phyloP scores from a whole-genome alignment of 2,888 invertebrate species.

The Tenthredo mesomela region DNA sequence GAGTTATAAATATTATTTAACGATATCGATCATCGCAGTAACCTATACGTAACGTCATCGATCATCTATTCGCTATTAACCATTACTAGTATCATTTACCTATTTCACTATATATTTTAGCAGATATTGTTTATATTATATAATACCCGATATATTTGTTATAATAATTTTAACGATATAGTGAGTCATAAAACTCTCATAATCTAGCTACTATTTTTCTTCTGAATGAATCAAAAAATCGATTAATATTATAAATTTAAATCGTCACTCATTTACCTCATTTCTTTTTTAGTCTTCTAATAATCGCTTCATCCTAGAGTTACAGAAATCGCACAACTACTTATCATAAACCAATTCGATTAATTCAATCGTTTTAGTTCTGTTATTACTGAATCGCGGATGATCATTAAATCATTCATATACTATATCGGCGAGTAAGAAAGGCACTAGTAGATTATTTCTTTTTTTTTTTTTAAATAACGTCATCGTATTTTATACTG shows the following conservation, averaged over 20 bases:
- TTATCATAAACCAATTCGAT: background rate
- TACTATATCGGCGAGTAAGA: constrained; percentile 38
- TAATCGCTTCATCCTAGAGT: background rate
- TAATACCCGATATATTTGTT: background rate
- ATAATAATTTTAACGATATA: background rate
- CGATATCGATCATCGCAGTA: constrained; percentile 14
- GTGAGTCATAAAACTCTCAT: background rate
- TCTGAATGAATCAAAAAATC: constrained; percentile 5
- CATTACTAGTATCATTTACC: constrained; percentile 22
- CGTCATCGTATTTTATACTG: constrained; percentile 24
- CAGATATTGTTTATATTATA: background rate
- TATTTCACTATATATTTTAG: background rate
- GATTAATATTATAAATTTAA: background rate
- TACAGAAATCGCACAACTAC: background rate
- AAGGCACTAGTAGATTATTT: constrained; percentile 37
- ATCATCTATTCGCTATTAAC: constrained; percentile 40
- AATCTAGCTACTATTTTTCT: background rate
- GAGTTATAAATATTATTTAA: constrained; percentile 48
- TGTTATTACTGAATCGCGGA: background rate
- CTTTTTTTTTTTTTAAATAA: constrained; percentile 22
- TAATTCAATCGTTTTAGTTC: background rate
- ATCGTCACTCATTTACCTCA: constrained; percentile 1
- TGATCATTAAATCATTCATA: constrained; percentile 41
- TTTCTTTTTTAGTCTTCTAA: background rate
- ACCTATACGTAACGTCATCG: constrained; percentile 41